phyloP scores from a whole-genome alignment of 2,797 vertebrate species.

The Eulemur rubriventer region DNA sequence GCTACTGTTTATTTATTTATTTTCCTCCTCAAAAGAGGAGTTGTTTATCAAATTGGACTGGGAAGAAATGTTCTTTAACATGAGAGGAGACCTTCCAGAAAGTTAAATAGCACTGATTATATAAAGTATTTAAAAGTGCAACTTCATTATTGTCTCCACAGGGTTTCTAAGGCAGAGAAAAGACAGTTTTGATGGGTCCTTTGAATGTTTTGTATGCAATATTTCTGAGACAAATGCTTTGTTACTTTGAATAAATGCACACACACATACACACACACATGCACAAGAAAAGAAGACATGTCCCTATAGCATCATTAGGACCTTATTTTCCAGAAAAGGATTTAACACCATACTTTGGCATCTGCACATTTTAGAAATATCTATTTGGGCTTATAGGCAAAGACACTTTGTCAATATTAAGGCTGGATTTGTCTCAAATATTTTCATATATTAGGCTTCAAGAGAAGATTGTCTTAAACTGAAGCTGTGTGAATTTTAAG shows the following conservation, averaged over 20 bases:
- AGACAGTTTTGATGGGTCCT: neutral
- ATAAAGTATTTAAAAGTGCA: conserved; percentile 7
- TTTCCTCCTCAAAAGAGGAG: neutral
- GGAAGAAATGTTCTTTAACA: neutral
- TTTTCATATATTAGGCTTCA: neutral
- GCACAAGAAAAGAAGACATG: neutral
- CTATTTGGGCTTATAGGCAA: neutral
- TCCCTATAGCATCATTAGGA: neutral
- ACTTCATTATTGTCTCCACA: neutral
- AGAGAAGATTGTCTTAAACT: neutral
- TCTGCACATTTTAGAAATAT: neutral
- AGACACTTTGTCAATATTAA: fast-evolving
- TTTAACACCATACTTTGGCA: neutral
- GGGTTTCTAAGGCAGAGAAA: neutral
- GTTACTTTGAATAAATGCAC: neutral
- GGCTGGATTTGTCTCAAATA: neutral
- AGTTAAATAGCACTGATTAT: neutral
- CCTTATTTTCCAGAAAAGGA: neutral
- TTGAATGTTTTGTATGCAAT: neutral
- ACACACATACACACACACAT: neutral
- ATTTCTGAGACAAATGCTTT: neutral
- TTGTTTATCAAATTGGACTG: neutral
- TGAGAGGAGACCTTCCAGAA: neutral
- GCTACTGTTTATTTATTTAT: neutral
- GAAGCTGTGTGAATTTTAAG: neutral